phyloP scores from a whole-genome alignment of 2,797 vertebrate species.

The Pseudomugil gertrudae region DNA sequence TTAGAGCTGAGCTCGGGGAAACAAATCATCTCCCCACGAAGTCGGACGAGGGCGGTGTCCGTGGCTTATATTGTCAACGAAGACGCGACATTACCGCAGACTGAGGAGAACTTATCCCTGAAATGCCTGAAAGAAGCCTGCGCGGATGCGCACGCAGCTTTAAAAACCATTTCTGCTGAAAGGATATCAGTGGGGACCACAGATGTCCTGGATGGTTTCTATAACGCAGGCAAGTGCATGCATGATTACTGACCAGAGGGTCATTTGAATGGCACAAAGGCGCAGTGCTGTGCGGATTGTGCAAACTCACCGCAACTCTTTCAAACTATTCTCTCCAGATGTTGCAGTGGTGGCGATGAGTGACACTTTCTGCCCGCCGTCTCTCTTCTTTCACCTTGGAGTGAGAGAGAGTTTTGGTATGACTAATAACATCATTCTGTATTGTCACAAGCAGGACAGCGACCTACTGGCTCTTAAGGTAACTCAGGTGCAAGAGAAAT shows the following conservation, averaged over 20 bases:
- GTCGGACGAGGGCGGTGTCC: constrained; percentile 77
- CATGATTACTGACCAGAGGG: constrained; percentile 22
- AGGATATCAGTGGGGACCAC: constrained; percentile 83
- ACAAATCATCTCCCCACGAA: constrained; percentile 66
- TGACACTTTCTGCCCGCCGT: constrained; percentile 86
- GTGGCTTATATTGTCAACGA: constrained; percentile 83
- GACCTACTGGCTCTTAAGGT: constrained; percentile 88
- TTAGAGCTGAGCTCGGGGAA: constrained; percentile 72
- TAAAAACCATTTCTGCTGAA: constrained; percentile 80
- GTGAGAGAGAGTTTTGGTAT: constrained; percentile 93
- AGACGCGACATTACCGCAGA: constrained; percentile 71
- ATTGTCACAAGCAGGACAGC: constrained; percentile 84
- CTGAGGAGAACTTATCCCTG: constrained; percentile 81
- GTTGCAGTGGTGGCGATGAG: constrained; percentile 92
- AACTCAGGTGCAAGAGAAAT: constrained; percentile 28
- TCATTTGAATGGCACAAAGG: neutral
- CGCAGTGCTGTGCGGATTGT: neutral
- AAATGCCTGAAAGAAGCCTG: constrained; percentile 87
- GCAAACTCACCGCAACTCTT: constrained; percentile 11
- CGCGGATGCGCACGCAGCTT: constrained; percentile 71
- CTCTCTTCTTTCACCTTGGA: constrained; percentile 92
- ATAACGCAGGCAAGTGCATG: constrained; percentile 89
- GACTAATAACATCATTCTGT: constrained; percentile 91
- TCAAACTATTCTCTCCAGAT: constrained; percentile 72
- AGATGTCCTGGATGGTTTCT: constrained; percentile 85